Conservation (phyloP, 2,888 invertebrate species). For the Heteromyza rotundicornis region DNA sequence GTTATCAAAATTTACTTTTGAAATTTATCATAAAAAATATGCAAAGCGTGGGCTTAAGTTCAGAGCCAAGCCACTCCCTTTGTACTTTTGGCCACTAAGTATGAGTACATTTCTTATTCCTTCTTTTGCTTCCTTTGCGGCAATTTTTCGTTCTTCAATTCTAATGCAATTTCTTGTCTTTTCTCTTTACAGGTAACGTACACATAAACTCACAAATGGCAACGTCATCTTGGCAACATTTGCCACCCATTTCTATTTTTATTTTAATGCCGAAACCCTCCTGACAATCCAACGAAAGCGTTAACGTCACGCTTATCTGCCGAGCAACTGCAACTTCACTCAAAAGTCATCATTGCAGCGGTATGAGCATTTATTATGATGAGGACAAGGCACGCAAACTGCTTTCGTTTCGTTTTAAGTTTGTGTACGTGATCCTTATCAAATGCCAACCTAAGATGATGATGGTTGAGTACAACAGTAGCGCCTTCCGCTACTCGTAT, state of each 20-base stretch:
- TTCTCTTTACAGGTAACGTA: constrained; percentile 37
- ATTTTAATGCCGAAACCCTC: constrained; percentile 1
- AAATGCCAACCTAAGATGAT: constrained; percentile 33
- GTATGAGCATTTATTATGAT: constrained; percentile 17
- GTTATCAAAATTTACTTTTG: too few relatives aligned
- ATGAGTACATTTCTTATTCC: neutral
- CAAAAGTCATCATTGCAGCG: neutral
- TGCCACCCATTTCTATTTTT: constrained; percentile 41
- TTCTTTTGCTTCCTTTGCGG: neutral
- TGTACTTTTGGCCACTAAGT: neutral
- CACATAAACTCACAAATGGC: too few relatives aligned
- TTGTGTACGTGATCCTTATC: constrained; percentile 47
- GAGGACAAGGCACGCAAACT: constrained; percentile 15
- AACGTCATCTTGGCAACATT: too few relatives aligned
- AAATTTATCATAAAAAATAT: too few relatives aligned
- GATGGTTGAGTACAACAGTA: too few relatives aligned
- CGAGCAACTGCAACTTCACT: neutral
- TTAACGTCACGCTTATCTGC: neutral
- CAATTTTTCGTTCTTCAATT: neutral
- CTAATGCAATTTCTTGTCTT: constrained; percentile 18
- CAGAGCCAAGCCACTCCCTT: too few relatives aligned
- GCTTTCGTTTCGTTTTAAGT: neutral
- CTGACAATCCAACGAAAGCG: neutral
- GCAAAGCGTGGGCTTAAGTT: too few relatives aligned
- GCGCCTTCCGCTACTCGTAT: neutral